Conservation (phyloP, 2,797 vertebrate species). For the Valencia hispanica region DNA sequence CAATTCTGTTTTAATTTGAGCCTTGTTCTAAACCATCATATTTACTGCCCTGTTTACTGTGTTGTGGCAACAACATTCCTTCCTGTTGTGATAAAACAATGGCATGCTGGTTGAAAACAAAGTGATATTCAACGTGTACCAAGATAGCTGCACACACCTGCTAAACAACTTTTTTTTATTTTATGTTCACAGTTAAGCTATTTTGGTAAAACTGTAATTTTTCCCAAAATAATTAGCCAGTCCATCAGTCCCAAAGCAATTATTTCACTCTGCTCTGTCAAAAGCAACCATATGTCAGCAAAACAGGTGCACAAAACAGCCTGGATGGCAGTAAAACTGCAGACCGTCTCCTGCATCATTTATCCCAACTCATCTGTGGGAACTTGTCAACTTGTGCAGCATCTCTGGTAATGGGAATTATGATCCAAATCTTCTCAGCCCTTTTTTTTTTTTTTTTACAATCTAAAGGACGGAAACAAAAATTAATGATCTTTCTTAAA, state of each 20-base stretch:
- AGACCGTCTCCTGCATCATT: background rate
- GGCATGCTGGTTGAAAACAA: background rate
- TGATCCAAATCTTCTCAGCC: background rate
- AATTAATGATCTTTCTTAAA: background rate
- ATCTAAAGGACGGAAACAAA: background rate
- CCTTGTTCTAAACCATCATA: background rate
- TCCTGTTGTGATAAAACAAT: background rate
- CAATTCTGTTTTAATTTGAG: background rate
- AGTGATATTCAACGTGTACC: background rate
- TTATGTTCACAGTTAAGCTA: background rate
- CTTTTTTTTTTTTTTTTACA: background rate
- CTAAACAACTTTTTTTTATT: background rate
- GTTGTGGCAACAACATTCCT: background rate
- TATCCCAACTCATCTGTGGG: background rate
- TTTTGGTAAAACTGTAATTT: background rate
- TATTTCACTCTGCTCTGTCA: background rate
- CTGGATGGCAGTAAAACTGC: background rate
- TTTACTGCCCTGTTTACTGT: background rate
- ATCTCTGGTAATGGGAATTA: background rate
- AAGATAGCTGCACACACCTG: background rate
- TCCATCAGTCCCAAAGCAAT: background rate
- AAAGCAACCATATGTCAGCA: background rate
- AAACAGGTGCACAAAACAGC: background rate
- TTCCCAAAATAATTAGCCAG: background rate
- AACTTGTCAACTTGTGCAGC: constrained; percentile 2